Evolutionary conservation across 2,888 invertebrate genomes (phyloP), one percentile per base, ranked within the genome.

Genomic region (Spodoptera exigua): DNA sequence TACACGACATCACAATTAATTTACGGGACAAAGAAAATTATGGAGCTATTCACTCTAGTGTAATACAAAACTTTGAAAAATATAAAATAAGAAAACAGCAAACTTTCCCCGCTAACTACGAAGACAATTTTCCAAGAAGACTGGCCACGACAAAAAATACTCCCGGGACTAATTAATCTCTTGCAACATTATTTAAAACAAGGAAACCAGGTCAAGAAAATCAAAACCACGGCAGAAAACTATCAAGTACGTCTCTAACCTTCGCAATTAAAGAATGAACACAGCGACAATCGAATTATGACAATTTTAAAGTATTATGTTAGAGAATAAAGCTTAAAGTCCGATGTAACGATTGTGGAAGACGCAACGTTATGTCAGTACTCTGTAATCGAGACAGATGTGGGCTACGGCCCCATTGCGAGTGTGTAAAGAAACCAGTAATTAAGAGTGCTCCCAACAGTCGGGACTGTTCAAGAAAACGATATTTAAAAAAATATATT

Each of bases 131-230:
- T 64, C 70, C 52, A 52, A 61, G 63, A 60, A 54, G 58, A 65
- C 57, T 66, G 77, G 78, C 61, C 68, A 69, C 73, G 66, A 75
- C 76, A 84, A 85, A 79, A 86, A 70, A 71, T 72, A 72, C 77
- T 65, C 76, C 51, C 70, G 64, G 62, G 66, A 76, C 83, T 86
- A 91, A 91, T 91, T 89, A 89, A 89, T 89, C 87, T 87, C 83
- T 87, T 86, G 85, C 88, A 84, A 84, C 79, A 83, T 88, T 86
- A 87, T 88, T 90, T 90, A 81, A 27, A 85, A 87, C 85, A 77
- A 80, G 80, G 84, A 85, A 93, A 91, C 85, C 85, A 83, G 92
- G 92, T 91, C 92, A 91, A 87, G 91, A 91, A 89, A 92, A 90
- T 88, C 79, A 84, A 89, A 89, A 89, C 86, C 88, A 84, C 87